A percentile compares a stretch with the other conserved stretches of the same genome.
Conservation (phyloP, 2,888 invertebrate genomes). For the Mythimna albipuncta region DNA sequence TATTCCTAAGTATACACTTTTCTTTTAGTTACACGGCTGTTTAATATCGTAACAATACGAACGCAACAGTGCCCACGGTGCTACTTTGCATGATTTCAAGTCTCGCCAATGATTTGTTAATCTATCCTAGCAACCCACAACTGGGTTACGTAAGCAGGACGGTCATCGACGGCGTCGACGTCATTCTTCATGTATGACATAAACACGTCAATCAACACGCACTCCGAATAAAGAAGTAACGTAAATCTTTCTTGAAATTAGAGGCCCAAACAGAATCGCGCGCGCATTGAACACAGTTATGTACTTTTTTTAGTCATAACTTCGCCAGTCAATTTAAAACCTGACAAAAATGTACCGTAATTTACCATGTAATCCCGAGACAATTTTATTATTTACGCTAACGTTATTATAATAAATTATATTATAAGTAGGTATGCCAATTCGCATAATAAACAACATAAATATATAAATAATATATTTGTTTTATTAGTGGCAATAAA, state of each 20-base stretch:
- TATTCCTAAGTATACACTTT: slow-evolving; percentile 3
- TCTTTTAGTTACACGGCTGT: not conserved
- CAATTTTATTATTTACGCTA: slow-evolving; percentile 17
- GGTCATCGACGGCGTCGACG: slow-evolving; percentile 15
- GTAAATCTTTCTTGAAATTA: slow-evolving; percentile 5
- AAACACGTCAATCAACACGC: slow-evolving; percentile 33
- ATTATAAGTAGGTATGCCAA: slow-evolving; percentile 43
- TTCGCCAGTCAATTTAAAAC: slow-evolving; percentile 26
- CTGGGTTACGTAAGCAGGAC: slow-evolving; percentile 19
- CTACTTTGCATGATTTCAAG: slow-evolving; percentile 27
- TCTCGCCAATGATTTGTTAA: slow-evolving; percentile 26
- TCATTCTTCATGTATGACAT: slow-evolving; percentile 41
- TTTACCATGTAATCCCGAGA: slow-evolving; percentile 23
- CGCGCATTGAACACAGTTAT: slow-evolving; percentile 42
- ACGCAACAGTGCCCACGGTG: slow-evolving; percentile 13
- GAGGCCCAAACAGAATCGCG: slow-evolving; percentile 39
- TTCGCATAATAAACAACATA: slow-evolving; percentile 38
- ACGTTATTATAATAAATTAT: not conserved
- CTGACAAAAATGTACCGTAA: slow-evolving; percentile 8
- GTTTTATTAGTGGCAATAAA: slow-evolving; percentile 13
- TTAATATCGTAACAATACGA: not conserved
- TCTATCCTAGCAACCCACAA: slow-evolving; percentile 22
- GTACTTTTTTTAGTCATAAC: slow-evolving; percentile 25
- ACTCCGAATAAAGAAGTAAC: slow-evolving; percentile 19
- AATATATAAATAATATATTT: slow-evolving; percentile 13